phyloP scores from a whole-genome alignment of 1,140 invertebrate species.

The Monochamus saltuarius region DNA sequence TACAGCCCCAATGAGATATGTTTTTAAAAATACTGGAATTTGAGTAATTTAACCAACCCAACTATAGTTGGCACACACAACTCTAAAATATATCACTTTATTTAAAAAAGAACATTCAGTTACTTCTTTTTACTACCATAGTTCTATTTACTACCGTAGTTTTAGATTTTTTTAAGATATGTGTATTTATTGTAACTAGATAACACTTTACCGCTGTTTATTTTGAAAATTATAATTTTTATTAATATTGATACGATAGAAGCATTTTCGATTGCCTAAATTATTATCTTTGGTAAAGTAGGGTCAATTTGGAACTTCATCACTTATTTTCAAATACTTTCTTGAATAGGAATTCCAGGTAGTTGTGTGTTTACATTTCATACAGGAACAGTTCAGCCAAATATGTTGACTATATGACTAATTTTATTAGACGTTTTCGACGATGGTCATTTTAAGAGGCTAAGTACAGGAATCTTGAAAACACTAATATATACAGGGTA shows the following conservation, averaged over 20 bases:
- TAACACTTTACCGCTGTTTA: background rate
- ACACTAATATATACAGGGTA: too few species aligned
- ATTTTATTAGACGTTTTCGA: too few species aligned
- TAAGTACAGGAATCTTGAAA: too few species aligned
- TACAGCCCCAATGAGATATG: background rate
- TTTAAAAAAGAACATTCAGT: background rate
- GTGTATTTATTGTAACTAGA: too few species aligned
- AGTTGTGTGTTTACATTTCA: too few species aligned
- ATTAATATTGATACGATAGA: background rate
- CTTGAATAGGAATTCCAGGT: too few species aligned
- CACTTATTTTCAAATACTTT: too few species aligned
- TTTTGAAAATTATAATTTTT: background rate
- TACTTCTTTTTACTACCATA: background rate
- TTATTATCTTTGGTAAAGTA: background rate
- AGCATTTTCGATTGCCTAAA: background rate
- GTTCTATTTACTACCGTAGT: background rate
- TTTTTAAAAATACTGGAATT: background rate
- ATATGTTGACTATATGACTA: too few species aligned
- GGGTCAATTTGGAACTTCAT: background rate
- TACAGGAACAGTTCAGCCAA: too few species aligned
- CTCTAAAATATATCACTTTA: background rate
- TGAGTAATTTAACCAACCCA: background rate
- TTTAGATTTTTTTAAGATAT: too few species aligned
- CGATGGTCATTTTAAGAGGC: too few species aligned
- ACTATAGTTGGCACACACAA: background rate